phyloP scores from a whole-genome alignment of 2,113 vertebrate genomes.

The Gavialis gangeticus region DNA sequence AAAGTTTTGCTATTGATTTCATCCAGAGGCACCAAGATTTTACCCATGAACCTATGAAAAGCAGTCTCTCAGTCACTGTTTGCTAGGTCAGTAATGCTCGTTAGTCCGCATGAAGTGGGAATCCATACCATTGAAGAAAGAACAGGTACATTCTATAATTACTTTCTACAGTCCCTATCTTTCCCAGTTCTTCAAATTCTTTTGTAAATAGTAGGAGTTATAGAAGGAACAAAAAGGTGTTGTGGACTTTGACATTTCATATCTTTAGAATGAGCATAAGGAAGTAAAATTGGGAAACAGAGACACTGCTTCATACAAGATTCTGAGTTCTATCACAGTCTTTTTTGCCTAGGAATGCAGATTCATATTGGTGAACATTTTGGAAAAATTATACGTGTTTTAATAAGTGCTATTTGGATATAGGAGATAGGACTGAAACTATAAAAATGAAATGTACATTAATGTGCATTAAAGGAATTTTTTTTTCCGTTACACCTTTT shows the following conservation, averaged over 20 bases:
- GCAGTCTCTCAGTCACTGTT: background rate
- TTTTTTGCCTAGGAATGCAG: too few species aligned
- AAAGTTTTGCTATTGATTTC: background rate
- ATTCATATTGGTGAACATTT: too few species aligned
- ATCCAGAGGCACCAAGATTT: background rate
- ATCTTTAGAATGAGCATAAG: too few species aligned
- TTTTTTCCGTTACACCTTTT: background rate
- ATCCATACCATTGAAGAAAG: background rate
- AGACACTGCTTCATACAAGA: too few species aligned
- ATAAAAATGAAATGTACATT: background rate
- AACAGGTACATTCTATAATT: background rate
- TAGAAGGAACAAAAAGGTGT: too few species aligned
- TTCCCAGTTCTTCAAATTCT: background rate
- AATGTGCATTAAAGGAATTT: background rate
- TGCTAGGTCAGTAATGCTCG: background rate
- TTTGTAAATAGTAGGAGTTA: background rate
- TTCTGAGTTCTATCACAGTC: too few species aligned
- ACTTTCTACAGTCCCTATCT: background rate
- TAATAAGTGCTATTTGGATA: background rate
- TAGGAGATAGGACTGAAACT: background rate
- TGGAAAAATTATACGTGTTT: too few species aligned
- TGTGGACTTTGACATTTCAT: too few species aligned
- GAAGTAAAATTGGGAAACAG: too few species aligned
- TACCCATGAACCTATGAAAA: background rate
- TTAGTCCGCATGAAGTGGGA: background rate